Evolutionary conservation across 2,113 vertebrate species (phyloP), one percentile per base, ranked within the genome.

Genomic region (Scolopax mira): DNA sequence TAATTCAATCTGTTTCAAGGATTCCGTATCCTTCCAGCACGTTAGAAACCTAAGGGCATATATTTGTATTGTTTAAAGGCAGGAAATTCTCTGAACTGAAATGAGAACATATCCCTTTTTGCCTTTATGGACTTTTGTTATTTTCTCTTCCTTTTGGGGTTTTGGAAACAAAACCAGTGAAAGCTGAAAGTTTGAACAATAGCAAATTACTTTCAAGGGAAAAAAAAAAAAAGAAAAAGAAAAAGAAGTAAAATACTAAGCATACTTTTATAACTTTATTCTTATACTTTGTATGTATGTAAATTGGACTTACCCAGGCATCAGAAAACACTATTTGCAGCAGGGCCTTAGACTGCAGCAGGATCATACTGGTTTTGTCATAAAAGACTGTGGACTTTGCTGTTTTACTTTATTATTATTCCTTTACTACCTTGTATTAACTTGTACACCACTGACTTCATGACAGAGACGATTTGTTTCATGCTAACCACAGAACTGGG

Each of bases 61-160:
- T 66, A 66, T 89, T 95, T 77, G 87, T 71, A 84, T 96, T 96
- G 88, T 97, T 92, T 96, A 97, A 95, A 87, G 96, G 86, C 80
- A 97, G 94, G 95, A 93, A 88, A 90, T 92, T 89, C 96, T 91
- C 27, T 72, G 96, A 97, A 87, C 81, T 83, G 84, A 96, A 97
- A 96, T 96, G 93, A 94, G 88, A 97, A 93, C 86, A 90, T 90
- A 92, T 83, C 75, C 93, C 71, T 75, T 96, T 96, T 96, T 93
- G 95, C 85, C 89, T 94, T 91, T 83, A 92, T 9, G 33, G 69
- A 94, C 72, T 90, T 88, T 78, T 96, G 96, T 87, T 95, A 85
- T 97, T 97, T 89, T 95, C 87, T 88, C 79, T 96, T 93, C 92
- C 95, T 96, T 98, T 91, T 94, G 96, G 97, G 88, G 88, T 48